These are phyloP conservation scores for Atta cephalotes DNA, from an alignment of 1,140 invertebrate species.

Conservation along the genomic window DNA sequence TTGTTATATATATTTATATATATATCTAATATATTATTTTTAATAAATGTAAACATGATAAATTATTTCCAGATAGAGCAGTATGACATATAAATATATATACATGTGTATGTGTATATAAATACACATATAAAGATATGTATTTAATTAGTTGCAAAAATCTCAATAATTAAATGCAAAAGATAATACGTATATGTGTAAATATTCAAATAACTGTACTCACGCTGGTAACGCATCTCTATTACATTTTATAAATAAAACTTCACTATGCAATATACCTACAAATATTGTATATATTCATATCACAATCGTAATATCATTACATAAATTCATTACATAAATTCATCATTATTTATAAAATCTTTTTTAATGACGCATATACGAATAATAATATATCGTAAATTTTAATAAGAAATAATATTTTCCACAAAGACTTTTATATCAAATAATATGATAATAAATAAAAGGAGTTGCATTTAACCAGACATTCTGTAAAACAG, in stretches of 20 bases:
- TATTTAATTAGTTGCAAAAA: not conserved
- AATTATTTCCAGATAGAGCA: too few species aligned
- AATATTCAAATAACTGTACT: not conserved
- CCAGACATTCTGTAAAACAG: slow-evolving; percentile 53
- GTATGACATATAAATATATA: too few species aligned
- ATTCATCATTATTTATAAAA: not conserved
- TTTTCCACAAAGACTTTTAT: not conserved
- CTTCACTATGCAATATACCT: not conserved
- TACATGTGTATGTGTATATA: too few species aligned
- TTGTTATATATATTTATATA: too few species aligned
- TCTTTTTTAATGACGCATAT: slow-evolving; percentile 3
- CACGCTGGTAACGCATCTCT: not conserved
- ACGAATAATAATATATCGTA: not conserved
- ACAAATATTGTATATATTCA: not conserved
- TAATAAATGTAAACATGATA: slow-evolving; percentile 14
- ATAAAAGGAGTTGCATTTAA: slow-evolving; percentile 2
- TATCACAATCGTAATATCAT: not conserved
- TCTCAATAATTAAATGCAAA: not conserved
- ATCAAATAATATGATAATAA: slow-evolving; percentile 33
- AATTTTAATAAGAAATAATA: slow-evolving; percentile 25
- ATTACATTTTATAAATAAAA: slow-evolving; percentile 23
- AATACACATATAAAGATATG: too few species aligned
- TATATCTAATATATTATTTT: slow-evolving; percentile 29
- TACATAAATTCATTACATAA: not conserved
- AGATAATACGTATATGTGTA: not conserved